Conservation (phyloP, 2,113 vertebrate genomes). For the Aythya baeri region DNA sequence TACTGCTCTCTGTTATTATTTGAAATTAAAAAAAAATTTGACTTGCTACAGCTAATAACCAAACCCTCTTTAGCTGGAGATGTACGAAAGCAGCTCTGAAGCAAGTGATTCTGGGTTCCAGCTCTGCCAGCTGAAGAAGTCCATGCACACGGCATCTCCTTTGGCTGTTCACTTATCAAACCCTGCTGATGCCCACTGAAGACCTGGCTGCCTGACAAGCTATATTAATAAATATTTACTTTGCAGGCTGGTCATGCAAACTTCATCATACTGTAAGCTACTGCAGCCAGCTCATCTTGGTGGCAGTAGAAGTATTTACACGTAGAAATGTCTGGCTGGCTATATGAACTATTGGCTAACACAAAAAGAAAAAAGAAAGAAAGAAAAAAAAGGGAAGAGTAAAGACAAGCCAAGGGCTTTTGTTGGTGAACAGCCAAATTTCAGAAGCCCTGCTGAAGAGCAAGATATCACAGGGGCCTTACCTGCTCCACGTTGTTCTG, state of each 20-base stretch:
- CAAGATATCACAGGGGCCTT: neutral
- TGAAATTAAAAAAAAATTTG: neutral
- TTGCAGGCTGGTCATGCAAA: neutral
- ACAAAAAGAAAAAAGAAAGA: neutral
- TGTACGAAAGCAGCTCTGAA: neutral
- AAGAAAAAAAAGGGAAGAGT: neutral
- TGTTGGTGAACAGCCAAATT: neutral
- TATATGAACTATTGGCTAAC: neutral
- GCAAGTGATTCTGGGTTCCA: neutral
- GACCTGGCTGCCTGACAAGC: neutral
- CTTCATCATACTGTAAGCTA: neutral
- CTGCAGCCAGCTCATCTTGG: neutral
- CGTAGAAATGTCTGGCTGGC: neutral
- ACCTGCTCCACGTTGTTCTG: slow-evolving; percentile 62
- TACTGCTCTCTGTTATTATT: neutral
- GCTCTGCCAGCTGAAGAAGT: neutral
- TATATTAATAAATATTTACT: neutral
- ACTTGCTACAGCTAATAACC: neutral
- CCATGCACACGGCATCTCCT: neutral
- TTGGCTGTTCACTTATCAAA: neutral
- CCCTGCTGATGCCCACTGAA: neutral
- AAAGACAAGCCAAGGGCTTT: neutral
- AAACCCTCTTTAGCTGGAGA: neutral
- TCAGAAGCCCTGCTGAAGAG: neutral
- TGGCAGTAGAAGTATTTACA: neutral